These are phyloP conservation scores for Chloropsis cyanopogon DNA, from an alignment of 2,113 vertebrate genomes.

Conservation along the genomic window DNA sequence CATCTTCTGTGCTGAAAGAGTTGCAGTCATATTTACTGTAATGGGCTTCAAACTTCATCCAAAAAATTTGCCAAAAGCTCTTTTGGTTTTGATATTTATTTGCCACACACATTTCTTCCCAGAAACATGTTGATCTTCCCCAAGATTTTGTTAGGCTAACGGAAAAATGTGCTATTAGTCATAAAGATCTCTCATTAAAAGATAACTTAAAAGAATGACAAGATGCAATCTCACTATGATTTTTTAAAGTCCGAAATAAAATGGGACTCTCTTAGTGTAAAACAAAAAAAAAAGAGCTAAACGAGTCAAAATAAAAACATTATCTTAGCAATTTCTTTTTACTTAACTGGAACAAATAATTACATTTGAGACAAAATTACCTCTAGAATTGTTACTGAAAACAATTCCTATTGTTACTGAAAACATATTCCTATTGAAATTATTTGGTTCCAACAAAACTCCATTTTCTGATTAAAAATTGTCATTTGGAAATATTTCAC, in stretches of 20 bases:
- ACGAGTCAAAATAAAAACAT: neutral
- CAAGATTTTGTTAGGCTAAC: neutral
- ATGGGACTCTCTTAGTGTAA: neutral
- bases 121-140: neutral
- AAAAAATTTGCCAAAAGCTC: neutral
- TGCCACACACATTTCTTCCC: fast-evolving
- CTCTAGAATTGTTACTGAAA: neutral
- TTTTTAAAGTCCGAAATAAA: neutral
- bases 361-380: neutral
- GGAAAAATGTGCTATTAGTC: neutral
- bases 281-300: neutral
- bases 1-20: neutral
- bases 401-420: too few relatives aligned
- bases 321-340: neutral
- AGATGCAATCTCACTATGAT: neutral
- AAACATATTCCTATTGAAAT: neutral
- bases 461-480: neutral
- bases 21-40: neutral
- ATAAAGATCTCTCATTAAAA: neutral
- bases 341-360: neutral
- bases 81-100: neutral
- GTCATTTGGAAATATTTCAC: neutral
- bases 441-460: neutral
- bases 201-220: neutral
- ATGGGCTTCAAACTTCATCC: neutral